Evolutionary conservation across 64 coral and sea anemone genomes (phyloP), one percentile per base, ranked within the genome.

Genomic region (Montipora capricornis): DNA sequence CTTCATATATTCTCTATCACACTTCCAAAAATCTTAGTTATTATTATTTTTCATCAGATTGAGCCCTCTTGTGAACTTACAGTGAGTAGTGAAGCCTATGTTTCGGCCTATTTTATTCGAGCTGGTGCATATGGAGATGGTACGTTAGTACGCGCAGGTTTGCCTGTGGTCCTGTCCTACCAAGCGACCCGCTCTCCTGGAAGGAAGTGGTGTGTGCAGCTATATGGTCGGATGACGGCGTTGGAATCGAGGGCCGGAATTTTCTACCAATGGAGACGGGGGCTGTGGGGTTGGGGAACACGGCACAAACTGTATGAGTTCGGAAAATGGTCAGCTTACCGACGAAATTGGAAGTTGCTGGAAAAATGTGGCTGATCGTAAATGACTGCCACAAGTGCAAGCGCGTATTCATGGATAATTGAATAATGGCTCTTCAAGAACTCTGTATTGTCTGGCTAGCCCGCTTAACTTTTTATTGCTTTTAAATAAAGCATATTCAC

Each of bases 221-320:
- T 70, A 4, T 80, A 62, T 81, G 46, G 24, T 17, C 20, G 11
- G 1, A 2, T 91, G 24, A 91, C 77, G 14, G 79, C 15, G 11
- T 13, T 80, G n/a, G 89, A 91, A 15, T 0, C 75, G 44, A 55
- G 64, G 12, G 89, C 62, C 16, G 78, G 62, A 4, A 1, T 82
- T 48, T 91, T 90, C 89, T 91, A 91, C 53, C 89, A 82, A 37
- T 82, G 89, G 89, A 6, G 22, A 37, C 0, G 74, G 74, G 5
- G 73, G 73, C 24, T 19, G 69, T 76, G 74, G 74, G 0, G 13
- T 8, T 76, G 74, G 74, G 74, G 74, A 3, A 76, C 37, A 47
- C 9, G 74, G 4, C 74, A 46, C 29, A 76, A 13, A 14, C 8
- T 46, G 4, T 47, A 15, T 9, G 44, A 76, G 8, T 47, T 76